Evolutionary conservation across 2,888 invertebrate genomes (phyloP).

Genomic region (Myathropa florea): DNA sequence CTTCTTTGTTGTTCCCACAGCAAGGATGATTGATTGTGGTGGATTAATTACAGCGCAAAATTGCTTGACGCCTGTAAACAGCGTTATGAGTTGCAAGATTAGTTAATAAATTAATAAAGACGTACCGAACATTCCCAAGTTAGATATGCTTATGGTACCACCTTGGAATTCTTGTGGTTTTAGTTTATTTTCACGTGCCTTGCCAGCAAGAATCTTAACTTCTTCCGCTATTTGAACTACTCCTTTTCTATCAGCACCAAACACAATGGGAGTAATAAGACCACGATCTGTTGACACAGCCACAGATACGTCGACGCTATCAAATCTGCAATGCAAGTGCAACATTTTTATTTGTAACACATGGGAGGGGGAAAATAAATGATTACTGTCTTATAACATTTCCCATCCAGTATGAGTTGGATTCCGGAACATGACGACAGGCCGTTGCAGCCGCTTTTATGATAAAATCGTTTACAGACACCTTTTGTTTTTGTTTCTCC

Average conservation of each 20-base stretch:
- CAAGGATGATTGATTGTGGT: conserved; percentile 96
- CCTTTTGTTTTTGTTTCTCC: conserved; percentile 90
- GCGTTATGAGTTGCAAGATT: neutral
- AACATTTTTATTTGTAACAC: neutral
- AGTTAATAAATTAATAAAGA: too few species aligned
- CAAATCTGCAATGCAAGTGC: conserved; percentile 84
- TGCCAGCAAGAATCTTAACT: conserved; percentile 90
- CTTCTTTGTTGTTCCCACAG: conserved; percentile 91
- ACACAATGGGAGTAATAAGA: conserved; percentile 97
- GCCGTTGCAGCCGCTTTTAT: conserved; percentile 96
- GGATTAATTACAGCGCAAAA: conserved; percentile 98
- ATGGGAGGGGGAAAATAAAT: neutral
- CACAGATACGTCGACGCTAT: conserved; percentile 96
- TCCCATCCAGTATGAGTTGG: conserved; percentile 98
- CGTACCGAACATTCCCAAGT: conserved; percentile 94
- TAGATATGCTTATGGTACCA: conserved; percentile 96
- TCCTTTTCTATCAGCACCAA: conserved; percentile 94
- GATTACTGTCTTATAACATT: conserved; percentile 93
- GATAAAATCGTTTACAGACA: conserved; percentile 97
- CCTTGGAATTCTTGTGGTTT: conserved; percentile 98
- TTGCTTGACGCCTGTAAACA: conserved; percentile 86
- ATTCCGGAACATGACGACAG: conserved; percentile 93
- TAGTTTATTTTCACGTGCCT: conserved; percentile 93
- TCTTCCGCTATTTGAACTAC: conserved; percentile 90
- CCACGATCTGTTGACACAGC: conserved; percentile 98